These are phyloP conservation scores for Drosophila flavopinicola DNA, from an alignment of 2,888 invertebrate genomes.

Conservation along the genomic window DNA sequence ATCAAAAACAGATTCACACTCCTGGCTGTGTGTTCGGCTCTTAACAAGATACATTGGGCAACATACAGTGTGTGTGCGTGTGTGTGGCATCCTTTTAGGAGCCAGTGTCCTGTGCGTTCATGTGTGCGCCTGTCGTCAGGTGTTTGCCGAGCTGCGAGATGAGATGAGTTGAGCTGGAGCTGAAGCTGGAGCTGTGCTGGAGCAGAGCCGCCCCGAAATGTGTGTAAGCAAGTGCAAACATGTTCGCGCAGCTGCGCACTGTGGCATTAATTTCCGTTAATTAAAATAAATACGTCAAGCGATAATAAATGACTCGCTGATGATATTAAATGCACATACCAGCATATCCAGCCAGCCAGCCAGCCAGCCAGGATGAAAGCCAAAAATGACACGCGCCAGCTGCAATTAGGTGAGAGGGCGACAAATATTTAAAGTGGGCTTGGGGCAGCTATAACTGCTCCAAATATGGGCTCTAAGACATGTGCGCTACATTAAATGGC, in stretches of 20 bases:
- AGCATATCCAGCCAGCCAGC: conserved; percentile 8
- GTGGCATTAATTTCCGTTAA: conserved; percentile 80
- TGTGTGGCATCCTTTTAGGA: conserved; percentile 51
- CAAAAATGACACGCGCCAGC: conserved; percentile 35
- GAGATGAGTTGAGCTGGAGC: not conserved
- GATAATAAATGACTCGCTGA: conserved; percentile 77
- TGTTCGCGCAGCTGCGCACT: conserved; percentile 69
- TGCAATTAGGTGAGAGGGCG: conserved; percentile 56
- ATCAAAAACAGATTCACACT: conserved; percentile 71
- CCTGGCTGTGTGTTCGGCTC: conserved; percentile 15
- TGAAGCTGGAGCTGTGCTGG: too few relatives aligned
- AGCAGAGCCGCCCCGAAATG: conserved; percentile 38
- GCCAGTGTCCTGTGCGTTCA: conserved; percentile 57
- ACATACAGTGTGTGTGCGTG: conserved; percentile 9
- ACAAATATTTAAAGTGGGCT: conserved; percentile 20
- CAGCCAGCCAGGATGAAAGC: conserved; percentile 31
- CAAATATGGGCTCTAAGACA: conserved; percentile 12
- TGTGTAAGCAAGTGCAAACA: conserved; percentile 71
- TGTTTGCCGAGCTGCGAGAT: conserved; percentile 38
- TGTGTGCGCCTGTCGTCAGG: conserved; percentile 53
- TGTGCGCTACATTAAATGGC: conserved; percentile 42
- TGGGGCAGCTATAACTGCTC: not conserved
- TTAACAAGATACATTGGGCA: conserved; percentile 27
- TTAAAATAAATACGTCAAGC: conserved; percentile 80
- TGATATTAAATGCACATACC: conserved; percentile 65